Evolutionary conservation across 1,140 invertebrate genomes (phyloP), one percentile per base, ranked within the genome.

Genomic region (Aleiodes sp.): DNA sequence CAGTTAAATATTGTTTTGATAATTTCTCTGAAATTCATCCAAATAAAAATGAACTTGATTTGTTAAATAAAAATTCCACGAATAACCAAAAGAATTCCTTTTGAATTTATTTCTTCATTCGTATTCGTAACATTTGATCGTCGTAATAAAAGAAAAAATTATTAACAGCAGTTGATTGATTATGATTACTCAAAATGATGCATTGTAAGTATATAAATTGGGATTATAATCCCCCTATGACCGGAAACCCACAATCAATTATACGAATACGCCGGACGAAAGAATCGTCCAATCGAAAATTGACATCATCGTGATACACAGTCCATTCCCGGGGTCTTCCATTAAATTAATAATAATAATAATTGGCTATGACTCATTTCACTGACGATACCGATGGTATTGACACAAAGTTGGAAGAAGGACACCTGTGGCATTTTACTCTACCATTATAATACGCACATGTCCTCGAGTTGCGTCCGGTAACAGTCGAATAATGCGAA

Each of bases 391-490:
- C 35, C 39, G 3, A 16, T 16, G 19, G 39, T 43, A 43, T 43
- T 43, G 39, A 67, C 10, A 56, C 6, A 57, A 41, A 65, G 63
- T 43, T 16, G 39, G 14, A 14, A 65, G 21, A 31, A 68, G 41
- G 19, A 64, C 41, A 19, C 35, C 60, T 61, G 62, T 65, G 43
- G 68, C 60, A 64, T 39, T 63, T 35, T 37, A 33, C 57, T 37
- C 35, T n/a, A 41, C 59, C 21, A 39, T 56, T 63, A 46, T 52
- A 62, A 69, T 52, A 63, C 29, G 39, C 59, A 61, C 57, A 68
- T 63, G 67, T 69, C 67, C 67, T 69, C 67, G 39, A 69, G 59
- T 12, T 31, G 67, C 67, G 67, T 69, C 67, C 67, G 67, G 67
- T 63, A 43, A n/a, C 60, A 33, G 21, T 57, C 62, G 39, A 59